These are phyloP conservation scores for Novumbra hubbsi DNA, from an alignment of 2,797 vertebrate species.

Conservation along the genomic window DNA sequence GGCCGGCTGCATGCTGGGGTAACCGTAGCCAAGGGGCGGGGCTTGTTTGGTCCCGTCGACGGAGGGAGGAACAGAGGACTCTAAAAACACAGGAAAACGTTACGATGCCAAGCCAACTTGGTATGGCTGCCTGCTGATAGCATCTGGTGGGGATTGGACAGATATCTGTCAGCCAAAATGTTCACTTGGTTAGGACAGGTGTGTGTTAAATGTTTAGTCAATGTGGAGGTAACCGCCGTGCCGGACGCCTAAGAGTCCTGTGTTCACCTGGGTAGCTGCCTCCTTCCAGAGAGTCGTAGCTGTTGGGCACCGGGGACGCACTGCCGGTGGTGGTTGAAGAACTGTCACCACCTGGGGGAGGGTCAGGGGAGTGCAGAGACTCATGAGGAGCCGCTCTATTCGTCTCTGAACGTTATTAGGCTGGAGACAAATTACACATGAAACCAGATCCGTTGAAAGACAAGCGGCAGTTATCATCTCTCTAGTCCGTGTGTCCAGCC, in stretches of 20 bases:
- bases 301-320: conserved; percentile 89
- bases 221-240: no score
- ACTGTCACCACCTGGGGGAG: conserved; percentile 81
- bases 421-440: background rate
- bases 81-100: conserved; percentile 53
- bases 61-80: conserved; percentile 75
- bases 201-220: background rate
- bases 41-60: conserved; percentile 70
- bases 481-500: background rate
- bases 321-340: conserved; percentile 93
- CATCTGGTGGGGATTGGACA: background rate
- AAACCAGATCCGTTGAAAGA: background rate
- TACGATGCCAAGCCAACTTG: background rate
- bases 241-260: background rate
- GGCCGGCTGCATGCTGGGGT: conserved; percentile 81
- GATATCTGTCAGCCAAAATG: background rate
- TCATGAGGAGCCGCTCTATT: background rate
- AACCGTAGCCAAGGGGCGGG: conserved; percentile 85
- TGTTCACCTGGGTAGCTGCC: conserved; percentile 84
- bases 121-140: background rate
- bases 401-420: background rate
- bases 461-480: background rate
- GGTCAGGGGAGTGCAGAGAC: background rate
- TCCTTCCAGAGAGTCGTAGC: conserved; percentile 91
- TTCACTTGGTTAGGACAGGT: background rate